phyloP scores from a whole-genome alignment of 2,888 invertebrate genomes.

The Ceramica pisi region DNA sequence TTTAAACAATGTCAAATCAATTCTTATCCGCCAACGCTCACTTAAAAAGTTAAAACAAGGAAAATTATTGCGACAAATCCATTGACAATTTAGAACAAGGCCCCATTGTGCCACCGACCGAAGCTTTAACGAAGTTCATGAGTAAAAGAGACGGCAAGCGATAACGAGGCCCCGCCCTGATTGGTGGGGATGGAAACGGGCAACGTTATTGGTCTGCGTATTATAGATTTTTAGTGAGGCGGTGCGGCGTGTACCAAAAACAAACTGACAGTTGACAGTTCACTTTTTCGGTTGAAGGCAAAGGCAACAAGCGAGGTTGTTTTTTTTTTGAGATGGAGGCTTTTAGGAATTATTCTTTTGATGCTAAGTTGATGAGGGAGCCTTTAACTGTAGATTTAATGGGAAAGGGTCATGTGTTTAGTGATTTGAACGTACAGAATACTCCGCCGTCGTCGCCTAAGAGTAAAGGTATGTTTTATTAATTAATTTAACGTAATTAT shows the following conservation, averaged over 20 bases:
- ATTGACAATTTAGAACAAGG: constrained; percentile 58
- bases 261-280: constrained; percentile 83
- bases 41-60: constrained; percentile 38
- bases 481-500: constrained; percentile 3
- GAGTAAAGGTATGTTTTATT: constrained; percentile 78
- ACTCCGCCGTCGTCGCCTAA: constrained; percentile 85
- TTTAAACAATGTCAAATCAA: constrained; percentile 56
- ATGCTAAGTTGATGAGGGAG: constrained; percentile 71
- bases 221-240: constrained; percentile 89
- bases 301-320: constrained; percentile 54
- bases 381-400: constrained; percentile 78
- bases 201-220: constrained; percentile 84
- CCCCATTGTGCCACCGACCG: constrained; percentile 71
- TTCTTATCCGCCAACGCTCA: constrained; percentile 58
- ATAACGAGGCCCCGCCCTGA: constrained; percentile 84
- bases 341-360: constrained; percentile 73
- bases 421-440: constrained; percentile 68
- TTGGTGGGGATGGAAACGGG: constrained; percentile 82
- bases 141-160: constrained; percentile 82
- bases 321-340: constrained; percentile 72
- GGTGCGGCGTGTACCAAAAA: constrained; percentile 74
- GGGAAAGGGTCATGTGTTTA: constrained; percentile 70
- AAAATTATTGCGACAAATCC: constrained; percentile 54
- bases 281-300: constrained; percentile 77
- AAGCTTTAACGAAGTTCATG: constrained; percentile 81